These are phyloP conservation scores for Brachionus calyciflorus DNA, from an alignment of 1,140 invertebrate species.

Conservation along the genomic window DNA sequence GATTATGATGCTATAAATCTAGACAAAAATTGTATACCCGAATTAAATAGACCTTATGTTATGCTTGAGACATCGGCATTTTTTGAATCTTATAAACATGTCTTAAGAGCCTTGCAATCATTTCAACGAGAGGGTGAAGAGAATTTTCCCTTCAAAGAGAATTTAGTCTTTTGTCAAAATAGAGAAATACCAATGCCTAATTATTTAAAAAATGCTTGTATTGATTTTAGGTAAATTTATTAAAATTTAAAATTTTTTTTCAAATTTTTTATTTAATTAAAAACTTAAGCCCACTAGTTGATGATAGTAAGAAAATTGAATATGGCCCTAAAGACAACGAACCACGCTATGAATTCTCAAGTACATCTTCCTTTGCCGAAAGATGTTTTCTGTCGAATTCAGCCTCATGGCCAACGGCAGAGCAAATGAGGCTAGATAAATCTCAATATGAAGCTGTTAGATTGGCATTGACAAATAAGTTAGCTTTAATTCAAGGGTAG, in stretches of 20 bases:
- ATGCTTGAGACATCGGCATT: conserved; percentile 63
- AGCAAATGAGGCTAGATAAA: conserved; percentile 53
- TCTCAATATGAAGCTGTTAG: conserved; percentile 61
- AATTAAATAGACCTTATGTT: not conserved
- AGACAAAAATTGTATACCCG: not conserved
- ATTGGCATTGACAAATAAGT: conserved; percentile 60
- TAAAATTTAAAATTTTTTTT: not conserved
- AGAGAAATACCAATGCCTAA: conserved; percentile 2
- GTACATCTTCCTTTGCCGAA: not conserved
- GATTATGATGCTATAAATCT: not conserved
- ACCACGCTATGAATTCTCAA: too few relatives aligned
- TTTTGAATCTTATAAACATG: conserved; percentile 62
- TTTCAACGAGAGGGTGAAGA: conserved; percentile 14
- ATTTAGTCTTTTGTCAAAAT: conserved; percentile 51
- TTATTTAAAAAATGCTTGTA: conserved; percentile 10
- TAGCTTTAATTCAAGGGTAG: conserved; percentile 71
- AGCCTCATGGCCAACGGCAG: conserved; percentile 52
- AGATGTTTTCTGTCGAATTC: not conserved
- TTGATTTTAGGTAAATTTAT: not conserved
- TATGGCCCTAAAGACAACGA: not conserved
- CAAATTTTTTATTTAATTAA: not conserved
- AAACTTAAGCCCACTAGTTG: not conserved
- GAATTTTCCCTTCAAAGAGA: conserved; percentile 57
- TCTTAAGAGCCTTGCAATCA: conserved; percentile 55
- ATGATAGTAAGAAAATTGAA: not conserved